Evolutionary conservation across 2,797 vertebrate species (phyloP).

Genomic region (Petrocephalus sullivani): DNA sequence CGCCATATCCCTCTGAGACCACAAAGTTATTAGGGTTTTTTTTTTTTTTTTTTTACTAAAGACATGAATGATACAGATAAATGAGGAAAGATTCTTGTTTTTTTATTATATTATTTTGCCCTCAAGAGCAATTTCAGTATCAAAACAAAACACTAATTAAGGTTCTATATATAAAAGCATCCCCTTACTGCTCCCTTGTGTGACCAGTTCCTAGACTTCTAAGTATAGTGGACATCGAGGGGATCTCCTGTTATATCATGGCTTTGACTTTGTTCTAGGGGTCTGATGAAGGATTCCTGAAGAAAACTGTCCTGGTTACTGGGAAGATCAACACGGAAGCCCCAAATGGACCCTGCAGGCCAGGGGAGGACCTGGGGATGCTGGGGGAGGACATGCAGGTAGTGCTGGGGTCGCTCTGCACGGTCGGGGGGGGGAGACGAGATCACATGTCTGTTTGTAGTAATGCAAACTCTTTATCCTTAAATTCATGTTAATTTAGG

Average conservation of each 20-base stretch:
- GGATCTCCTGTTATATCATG: neutral
- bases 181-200: neutral
- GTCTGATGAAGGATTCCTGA: conserved; percentile 67
- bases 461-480: neutral
- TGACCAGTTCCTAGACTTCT: neutral
- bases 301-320: conserved; percentile 63
- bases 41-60: neutral
- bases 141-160: neutral
- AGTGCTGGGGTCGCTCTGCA: neutral
- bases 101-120: neutral
- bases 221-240: conserved; percentile 4
- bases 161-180: neutral
- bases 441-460: neutral
- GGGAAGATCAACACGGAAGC: conserved; percentile 33
- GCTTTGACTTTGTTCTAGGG: conserved; percentile 45
- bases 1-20: neutral
- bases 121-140: neutral
- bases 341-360: conserved; percentile 18
- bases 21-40: neutral
- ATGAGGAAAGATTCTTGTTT: neutral
- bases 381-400: conserved; percentile 25
- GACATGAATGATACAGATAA: neutral
- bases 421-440: neutral
- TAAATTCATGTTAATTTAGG: neutral
- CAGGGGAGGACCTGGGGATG: neutral